Base-by-base conservation (phyloP, 2,888 invertebrate genomes). In the Idaea aversata region DNA sequence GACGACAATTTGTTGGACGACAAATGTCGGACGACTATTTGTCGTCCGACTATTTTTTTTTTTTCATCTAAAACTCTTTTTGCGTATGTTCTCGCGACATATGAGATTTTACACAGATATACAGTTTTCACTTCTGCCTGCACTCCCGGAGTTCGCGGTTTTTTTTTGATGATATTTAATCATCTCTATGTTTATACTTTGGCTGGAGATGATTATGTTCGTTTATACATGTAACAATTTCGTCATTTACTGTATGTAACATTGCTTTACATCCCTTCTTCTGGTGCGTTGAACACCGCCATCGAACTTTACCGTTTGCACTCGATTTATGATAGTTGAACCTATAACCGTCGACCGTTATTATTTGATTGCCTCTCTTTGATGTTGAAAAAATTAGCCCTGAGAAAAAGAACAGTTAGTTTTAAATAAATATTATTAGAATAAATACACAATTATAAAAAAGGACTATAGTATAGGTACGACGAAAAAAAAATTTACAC, bases 231-330 rank as follows among this genome's bases (percentile, higher is more conserved):
- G 69, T 72, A 4, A 81, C 61, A 7, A 80, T 72, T n/a, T 67
- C 64, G 10, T 76, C 69, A 0, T 77, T 72, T 4, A 78, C 6
- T 0, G 82, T 82, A 16, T 65, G 67, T 4, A 81, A 64, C 5
- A 69, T 69, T 1, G 81, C 79, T 10, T 69, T 73, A 61, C 86
- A 85, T 4, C 77, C 75, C 10, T 72, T 75, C 6, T 72, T 66
- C 35, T 72, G 69, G 60, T 78, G 79, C 4, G 76, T 73, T 0
- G 75, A 70, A 69, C 15, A 69, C 38, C 68, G 66, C 69, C 1
- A 65, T 59, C 5, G 61, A 38, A 15, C 67, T 69, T 4, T 61
- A 15, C 5, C 64, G 66, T 3, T 47, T 59, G 13, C 47, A 16
- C 47, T 61, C 61, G 10, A 15, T 35, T 61, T 35, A 5, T 61